phyloP scores from a whole-genome alignment of 2,797 vertebrate species.

The Rhodeus uyekii region DNA sequence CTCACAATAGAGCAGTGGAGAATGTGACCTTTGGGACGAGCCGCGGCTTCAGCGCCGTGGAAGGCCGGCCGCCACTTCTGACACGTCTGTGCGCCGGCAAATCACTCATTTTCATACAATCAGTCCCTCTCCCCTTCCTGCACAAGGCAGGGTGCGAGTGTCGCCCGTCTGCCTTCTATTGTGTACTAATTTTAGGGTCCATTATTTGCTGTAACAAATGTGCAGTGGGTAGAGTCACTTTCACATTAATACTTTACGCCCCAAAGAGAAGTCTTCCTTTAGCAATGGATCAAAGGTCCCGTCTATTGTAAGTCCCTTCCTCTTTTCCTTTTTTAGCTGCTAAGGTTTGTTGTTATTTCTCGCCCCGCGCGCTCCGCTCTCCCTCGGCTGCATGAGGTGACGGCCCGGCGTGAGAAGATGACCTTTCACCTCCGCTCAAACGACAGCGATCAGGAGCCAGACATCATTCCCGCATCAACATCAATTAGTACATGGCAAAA shows the following conservation, averaged over 20 bases:
- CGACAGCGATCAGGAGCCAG: no score
- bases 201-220: slow-evolving; percentile 84
- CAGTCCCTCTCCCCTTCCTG: slow-evolving; percentile 80
- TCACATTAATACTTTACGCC: slow-evolving; percentile 83
- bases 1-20: slow-evolving; percentile 48
- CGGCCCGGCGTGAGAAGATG: slow-evolving; percentile 69
- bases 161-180: slow-evolving; percentile 85
- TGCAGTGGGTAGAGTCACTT: slow-evolving; percentile 82
- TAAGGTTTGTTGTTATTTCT: slow-evolving; percentile 75
- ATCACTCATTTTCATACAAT: slow-evolving; percentile 84
- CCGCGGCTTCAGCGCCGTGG: slow-evolving; percentile 44
- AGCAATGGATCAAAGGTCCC: slow-evolving; percentile 89
- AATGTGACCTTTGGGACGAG: slow-evolving; percentile 50
- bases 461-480: no score
- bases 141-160: slow-evolving; percentile 76
- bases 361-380: slow-evolving; percentile 59
- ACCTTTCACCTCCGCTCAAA: slow-evolving; percentile 66
- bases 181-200: slow-evolving; percentile 95
- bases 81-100: slow-evolving; percentile 70
- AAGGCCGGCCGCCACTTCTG: slow-evolving; percentile 66
- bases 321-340: slow-evolving; percentile 89
- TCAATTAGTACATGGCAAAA: no score
- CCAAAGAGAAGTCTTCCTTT: slow-evolving; percentile 76
- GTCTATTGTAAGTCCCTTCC: slow-evolving; percentile 94
- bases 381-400: slow-evolving; percentile 61